These are phyloP conservation scores for Centropyge bicolor DNA, from an alignment of 2,797 vertebrate species.

Conservation along the genomic window DNA sequence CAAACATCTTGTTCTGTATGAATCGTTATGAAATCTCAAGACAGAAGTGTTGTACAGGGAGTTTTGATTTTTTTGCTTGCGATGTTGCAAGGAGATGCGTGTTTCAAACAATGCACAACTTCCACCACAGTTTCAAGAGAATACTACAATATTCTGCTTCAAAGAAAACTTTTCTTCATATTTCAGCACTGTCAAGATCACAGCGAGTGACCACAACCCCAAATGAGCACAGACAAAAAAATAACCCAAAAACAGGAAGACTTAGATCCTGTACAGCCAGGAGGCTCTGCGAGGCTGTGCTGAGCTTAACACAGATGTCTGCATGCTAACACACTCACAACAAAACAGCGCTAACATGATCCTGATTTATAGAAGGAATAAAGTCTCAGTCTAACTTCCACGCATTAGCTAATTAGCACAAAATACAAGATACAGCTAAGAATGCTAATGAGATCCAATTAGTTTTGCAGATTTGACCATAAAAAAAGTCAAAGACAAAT, in stretches of 20 bases:
- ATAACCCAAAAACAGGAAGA: background rate
- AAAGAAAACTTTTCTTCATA: background rate
- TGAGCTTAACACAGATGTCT: background rate
- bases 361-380: background rate
- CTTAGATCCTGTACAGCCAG: background rate
- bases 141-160: conserved; percentile 11
- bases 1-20: background rate
- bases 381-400: too few relatives aligned
- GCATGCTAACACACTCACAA: too few relatives aligned
- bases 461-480: background rate
- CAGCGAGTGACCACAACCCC: conserved; percentile 18
- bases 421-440: too few relatives aligned
- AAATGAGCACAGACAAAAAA: background rate
- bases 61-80: conserved; percentile 13
- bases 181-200: conserved; percentile 20
- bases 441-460: too few relatives aligned
- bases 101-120: conserved; percentile 24
- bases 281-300: background rate
- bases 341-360: background rate
- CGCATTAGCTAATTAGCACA: too few relatives aligned
- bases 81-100: conserved; percentile 26
- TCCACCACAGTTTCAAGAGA: conserved; percentile 25
- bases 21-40: conserved; percentile 17
- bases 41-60: conserved; percentile 18
- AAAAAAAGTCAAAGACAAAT: background rate